Evolutionary conservation across 2,888 invertebrate genomes (phyloP).

Genomic region (Hypomecis atomaria): DNA sequence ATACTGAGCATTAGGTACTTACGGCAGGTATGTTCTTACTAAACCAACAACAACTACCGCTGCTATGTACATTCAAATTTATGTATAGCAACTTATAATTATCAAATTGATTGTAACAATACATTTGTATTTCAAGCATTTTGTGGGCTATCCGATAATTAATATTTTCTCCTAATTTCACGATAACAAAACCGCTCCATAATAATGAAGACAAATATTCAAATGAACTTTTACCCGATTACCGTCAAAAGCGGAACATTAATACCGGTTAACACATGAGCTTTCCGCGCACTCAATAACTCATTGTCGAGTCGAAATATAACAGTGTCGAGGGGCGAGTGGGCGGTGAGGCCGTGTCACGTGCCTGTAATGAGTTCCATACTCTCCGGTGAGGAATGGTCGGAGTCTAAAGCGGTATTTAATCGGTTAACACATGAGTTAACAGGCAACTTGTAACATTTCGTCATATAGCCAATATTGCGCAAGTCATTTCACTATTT

Average conservation of each 20-base stretch:
- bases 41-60: too few relatives aligned
- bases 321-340: slow-evolving; percentile 64
- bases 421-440: too few relatives aligned
- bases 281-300: slow-evolving; percentile 80
- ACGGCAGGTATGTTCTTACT: too few relatives aligned
- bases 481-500: too few relatives aligned
- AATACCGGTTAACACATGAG: slow-evolving; percentile 72
- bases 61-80: too few relatives aligned
- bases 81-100: too few relatives aligned
- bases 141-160: too few relatives aligned
- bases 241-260: slow-evolving; percentile 57
- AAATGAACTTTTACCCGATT: slow-evolving; percentile 37
- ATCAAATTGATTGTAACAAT: too few relatives aligned
- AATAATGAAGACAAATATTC: neutral
- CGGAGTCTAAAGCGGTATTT: neutral
- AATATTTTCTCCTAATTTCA: too few relatives aligned
- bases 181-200: neutral
- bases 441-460: too few relatives aligned
- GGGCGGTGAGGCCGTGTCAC: slow-evolving; percentile 77
- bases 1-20: too few relatives aligned
- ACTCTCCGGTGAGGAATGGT: slow-evolving; percentile 34
- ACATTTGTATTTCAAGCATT: neutral
- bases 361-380: slow-evolving; percentile 82
- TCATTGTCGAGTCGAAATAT: slow-evolving; percentile 80
- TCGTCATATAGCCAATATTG: too few relatives aligned